Percentiles rank a stretch among this genome's conserved stretches.
These are phyloP conservation scores for Ciconia boyciana DNA, from an alignment of 2,113 vertebrate species.

Conservation along the genomic window DNA sequence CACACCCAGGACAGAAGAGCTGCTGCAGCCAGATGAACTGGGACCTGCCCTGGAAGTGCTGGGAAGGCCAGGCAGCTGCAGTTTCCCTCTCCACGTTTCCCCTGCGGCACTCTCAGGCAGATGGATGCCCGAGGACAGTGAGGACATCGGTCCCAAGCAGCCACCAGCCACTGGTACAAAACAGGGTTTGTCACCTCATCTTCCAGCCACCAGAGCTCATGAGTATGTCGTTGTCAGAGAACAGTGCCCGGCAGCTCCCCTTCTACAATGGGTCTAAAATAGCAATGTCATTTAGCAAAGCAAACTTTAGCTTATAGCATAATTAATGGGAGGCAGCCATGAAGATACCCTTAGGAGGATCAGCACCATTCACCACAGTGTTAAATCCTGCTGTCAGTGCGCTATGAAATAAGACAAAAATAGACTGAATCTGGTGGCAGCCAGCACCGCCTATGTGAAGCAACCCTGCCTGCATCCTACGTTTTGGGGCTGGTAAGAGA, in stretches of 20 bases:
- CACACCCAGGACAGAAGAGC: background rate
- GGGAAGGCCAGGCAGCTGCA: background rate
- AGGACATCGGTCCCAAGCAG: background rate
- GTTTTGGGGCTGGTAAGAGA: background rate
- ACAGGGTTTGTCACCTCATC: background rate
- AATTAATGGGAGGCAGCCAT: background rate
- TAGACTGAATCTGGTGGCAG: background rate
- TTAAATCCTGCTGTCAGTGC: background rate
- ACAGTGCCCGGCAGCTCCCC: background rate
- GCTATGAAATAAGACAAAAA: background rate
- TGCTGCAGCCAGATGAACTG: background rate
- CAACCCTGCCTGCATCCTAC: background rate
- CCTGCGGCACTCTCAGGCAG: no score
- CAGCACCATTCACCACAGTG: background rate
- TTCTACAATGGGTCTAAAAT: accelerated
- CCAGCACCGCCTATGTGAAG: background rate
- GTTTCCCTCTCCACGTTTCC: background rate
- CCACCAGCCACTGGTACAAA: background rate
- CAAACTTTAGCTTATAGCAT: background rate
- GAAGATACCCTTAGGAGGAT: background rate
- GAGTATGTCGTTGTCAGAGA: background rate
- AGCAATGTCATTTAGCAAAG: background rate
- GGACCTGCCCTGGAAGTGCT: no score
- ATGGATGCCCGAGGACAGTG: background rate
- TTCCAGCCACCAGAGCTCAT: background rate